Conservation (phyloP, 2,113 vertebrate species). For the Scomber scombrus region DNA sequence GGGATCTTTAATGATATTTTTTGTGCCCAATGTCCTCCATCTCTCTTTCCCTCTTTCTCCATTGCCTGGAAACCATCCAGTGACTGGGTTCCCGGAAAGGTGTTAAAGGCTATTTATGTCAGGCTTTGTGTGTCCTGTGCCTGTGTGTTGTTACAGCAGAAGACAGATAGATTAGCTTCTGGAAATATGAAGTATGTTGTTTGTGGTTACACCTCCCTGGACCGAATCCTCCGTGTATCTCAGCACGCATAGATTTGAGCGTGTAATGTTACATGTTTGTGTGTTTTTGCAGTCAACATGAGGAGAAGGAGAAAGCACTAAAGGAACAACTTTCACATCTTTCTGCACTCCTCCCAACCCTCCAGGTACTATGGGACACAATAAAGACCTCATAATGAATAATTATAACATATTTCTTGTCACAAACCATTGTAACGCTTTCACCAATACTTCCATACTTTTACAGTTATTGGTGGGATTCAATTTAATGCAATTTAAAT, state of each 20-base stretch:
- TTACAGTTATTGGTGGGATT: too few species aligned
- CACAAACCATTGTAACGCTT: too few species aligned
- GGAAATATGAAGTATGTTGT: constrained; percentile 66
- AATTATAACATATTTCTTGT: not conserved
- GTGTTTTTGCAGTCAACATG: constrained; percentile 87
- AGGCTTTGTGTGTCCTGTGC: constrained; percentile 55
- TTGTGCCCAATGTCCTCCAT: constrained; percentile 57
- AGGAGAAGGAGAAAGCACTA: constrained; percentile 93
- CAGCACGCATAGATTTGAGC: constrained; percentile 18
- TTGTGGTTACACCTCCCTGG: constrained; percentile 51
- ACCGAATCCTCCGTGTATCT: constrained; percentile 45
- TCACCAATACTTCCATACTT: too few species aligned
- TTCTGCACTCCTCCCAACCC: constrained; percentile 89
- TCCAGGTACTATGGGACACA: constrained; percentile 85
- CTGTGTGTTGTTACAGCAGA: constrained; percentile 64
- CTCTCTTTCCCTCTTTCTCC: constrained; percentile 42
- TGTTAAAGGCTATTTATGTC: constrained; percentile 81
- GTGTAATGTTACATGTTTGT: constrained; percentile 49
- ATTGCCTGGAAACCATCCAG: constrained; percentile 76
- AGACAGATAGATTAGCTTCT: constrained; percentile 73
- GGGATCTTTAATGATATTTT: constrained; percentile 80
- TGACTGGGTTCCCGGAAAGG: constrained; percentile 77
- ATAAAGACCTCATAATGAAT: not conserved
- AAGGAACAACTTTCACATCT: constrained; percentile 92
- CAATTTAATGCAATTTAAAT: not conserved